Evolutionary conservation across 2,888 invertebrate genomes (phyloP).

Genomic region (Scrobipalpa atriplicella): DNA sequence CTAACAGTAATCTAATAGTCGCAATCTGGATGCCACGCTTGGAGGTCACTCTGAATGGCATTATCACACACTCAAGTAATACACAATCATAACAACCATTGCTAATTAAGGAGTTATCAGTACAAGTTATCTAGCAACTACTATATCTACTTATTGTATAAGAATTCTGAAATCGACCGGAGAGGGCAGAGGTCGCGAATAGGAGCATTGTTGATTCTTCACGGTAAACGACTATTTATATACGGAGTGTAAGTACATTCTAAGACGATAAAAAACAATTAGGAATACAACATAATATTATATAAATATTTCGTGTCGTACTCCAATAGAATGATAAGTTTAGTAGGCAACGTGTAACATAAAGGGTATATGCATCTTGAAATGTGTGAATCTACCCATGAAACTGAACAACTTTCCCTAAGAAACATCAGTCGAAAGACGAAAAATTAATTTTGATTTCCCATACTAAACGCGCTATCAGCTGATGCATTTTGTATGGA

Average conservation of each 20-base stretch:
- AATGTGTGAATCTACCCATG: too few species aligned
- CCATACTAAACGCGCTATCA: too few species aligned
- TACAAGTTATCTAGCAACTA: not conserved
- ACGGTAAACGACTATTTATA: not conserved
- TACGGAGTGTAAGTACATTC: not conserved
- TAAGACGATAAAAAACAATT: too few species aligned
- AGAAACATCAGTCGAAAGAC: too few species aligned
- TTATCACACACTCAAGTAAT: conserved; percentile 17
- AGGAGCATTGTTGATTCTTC: conserved; percentile 19
- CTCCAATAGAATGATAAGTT: too few species aligned
- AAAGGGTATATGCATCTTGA: too few species aligned
- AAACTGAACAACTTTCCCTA: too few species aligned
- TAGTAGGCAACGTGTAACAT: too few species aligned
- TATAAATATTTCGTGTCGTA: too few species aligned
- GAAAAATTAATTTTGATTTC: too few species aligned
- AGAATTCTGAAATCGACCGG: not conserved
- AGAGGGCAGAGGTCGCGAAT: conserved; percentile 15
- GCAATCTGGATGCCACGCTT: conserved; percentile 10
- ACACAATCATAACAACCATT: conserved; percentile 12
- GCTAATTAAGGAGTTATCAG: not conserved
- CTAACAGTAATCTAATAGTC: not conserved
- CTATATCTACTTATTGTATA: conserved; percentile 1
- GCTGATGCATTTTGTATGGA: too few species aligned
- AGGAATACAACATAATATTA: too few species aligned
- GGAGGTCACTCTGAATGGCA: not conserved